Evolutionary conservation across 2,797 vertebrate genomes (phyloP), one percentile per base, ranked within the genome.

Genomic region (Manis pentadactyla): DNA sequence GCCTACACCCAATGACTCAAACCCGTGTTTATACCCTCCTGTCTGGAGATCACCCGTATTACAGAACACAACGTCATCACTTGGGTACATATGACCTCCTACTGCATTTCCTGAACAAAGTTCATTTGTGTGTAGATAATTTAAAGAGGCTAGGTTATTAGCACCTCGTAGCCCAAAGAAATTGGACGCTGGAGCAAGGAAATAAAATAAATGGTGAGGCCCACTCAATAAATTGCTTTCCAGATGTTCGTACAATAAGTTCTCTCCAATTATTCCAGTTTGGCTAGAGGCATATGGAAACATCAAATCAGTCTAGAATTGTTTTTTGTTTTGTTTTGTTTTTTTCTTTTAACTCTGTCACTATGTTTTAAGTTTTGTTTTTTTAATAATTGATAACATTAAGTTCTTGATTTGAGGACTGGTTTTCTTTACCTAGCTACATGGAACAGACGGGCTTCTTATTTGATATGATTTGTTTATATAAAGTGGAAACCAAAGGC

Each of bases 381-480:
- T 93, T 61, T 46, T 46, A 46, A 11, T 46, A 46, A 46, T 11
- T 87, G 55, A 69, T 73, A 69, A 75, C 51, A 88, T 57, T 55
- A 66, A 49, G 14, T 91, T 96, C 31, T 88, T 95, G 46, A 64
- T 88, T 91, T 93, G 93, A 46, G 7, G 71, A 81, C 69, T 93
- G 5, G 18, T 94, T 94, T 66, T 66, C 46, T 46, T 46, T 79
- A 37, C 73, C 53, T 81, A 71, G 7, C 55, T 92, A 39, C 19
- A 73, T 11, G 66, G 68, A 74, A 90, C 59, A 90, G n/a, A 15
- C 49, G 25, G 37, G 23, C 61, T 86, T 86, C 37, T 82, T 83
- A 7, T 77, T 93, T 91, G 53, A 82, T 78, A 68, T 37, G 27
- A 66, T 87, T 90, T 90, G 66, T 19, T 73, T 84, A 69, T 94